Base-by-base conservation (phyloP, 2,888 invertebrate genomes). In the Eupsilia transversa region DNA sequence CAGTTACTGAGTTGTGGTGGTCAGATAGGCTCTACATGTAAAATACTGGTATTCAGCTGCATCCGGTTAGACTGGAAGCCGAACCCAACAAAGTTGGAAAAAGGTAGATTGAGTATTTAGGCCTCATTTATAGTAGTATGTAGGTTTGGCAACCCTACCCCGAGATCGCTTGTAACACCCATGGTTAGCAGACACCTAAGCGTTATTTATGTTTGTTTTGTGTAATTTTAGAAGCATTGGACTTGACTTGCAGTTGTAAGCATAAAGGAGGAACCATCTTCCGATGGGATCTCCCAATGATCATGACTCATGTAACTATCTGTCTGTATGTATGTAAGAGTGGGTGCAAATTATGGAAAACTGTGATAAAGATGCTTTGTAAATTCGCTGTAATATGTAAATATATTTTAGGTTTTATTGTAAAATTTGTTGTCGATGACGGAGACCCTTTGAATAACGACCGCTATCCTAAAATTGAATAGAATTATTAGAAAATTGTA, bases 291-390 rank as follows among this genome's bases (percentile, higher is more conserved):
- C 38, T 61, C 38, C 23, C 7, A 20, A 27, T 2, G 6, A n/a
- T 60, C 23, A 56, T 3, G 33, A 49, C 35, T 69, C 60, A 56
- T 38, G 57, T 54, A 7, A 54, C 23, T 56, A 7, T 49, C 6
- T 61, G 17, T 69, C 33, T 72, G 56, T 70, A 17, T 65, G 67
- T 77, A 86, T 84, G 79, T 86, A 89, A 88, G 93, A 89, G 92
- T 92, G 94, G 92, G 94, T 94, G 94, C 91, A 92, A 92, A 92
- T 91, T 91, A 93, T 93, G 93, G 90, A 93, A 93, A 86, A 86
- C 95, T 95, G 95, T 95, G 95, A 95, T 95, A 95, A 88, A 91
- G 82, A 91, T 85, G 92, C 90, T 93, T 92, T 93, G 93, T 93
- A 92, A 92, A 91, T 90, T 89, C 90, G 93, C 92, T 91, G 85